These are phyloP conservation scores for Pollimyrus isidori DNA, from an alignment of 2,113 vertebrate species.

Conservation along the genomic window DNA sequence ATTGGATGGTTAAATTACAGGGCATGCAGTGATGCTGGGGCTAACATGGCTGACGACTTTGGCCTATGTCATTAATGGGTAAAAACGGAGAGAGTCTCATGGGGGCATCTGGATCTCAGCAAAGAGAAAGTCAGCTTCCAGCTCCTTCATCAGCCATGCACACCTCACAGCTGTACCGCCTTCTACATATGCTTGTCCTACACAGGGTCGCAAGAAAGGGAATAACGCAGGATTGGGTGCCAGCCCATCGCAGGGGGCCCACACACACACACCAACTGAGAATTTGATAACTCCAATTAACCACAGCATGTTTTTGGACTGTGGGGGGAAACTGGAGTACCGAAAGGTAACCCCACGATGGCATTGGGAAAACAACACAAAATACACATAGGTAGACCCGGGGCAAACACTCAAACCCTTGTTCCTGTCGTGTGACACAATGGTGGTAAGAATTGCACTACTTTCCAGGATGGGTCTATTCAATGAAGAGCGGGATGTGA, in stretches of 20 bases:
- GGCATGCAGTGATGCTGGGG: slow-evolving; percentile 33
- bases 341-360: background rate
- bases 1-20: slow-evolving; percentile 48
- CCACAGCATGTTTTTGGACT: background rate
- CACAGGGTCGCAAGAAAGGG: background rate
- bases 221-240: background rate
- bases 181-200: background rate
- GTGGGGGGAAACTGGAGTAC: background rate
- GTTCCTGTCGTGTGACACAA: background rate
- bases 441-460: background rate
- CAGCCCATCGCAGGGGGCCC: background rate
- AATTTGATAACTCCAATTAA: background rate
- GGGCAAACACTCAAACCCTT: background rate
- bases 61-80: background rate
- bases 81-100: background rate
- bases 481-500: background rate
- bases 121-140: background rate
- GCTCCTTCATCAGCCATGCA: background rate
- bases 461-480: background rate
- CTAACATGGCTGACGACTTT: background rate
- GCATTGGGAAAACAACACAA: background rate
- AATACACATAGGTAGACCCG: background rate
- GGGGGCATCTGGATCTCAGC: background rate
- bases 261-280: background rate
- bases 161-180: background rate